Conservation (phyloP, 2,797 vertebrate species). For the Pseudochaenichthys georgianus region DNA sequence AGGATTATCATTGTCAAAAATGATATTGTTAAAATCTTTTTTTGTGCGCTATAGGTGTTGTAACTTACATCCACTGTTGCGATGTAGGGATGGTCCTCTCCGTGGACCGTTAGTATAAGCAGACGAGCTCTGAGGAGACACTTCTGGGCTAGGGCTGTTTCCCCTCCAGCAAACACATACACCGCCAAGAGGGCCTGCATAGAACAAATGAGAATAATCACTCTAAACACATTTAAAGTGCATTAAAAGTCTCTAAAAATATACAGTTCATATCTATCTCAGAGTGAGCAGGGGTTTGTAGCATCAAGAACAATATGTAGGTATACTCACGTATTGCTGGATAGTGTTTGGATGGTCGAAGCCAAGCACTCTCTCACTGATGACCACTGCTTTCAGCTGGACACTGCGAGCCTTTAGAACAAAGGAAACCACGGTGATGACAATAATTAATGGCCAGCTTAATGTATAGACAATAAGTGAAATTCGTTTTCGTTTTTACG, state of each 20-base stretch:
- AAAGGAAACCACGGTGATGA: constrained; percentile 10
- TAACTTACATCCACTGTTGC: constrained; percentile 86
- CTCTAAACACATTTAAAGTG: not conserved
- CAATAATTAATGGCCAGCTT: not conserved
- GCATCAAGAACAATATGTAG: not conserved
- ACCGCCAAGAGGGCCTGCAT: constrained; percentile 84
- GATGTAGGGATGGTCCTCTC: constrained; percentile 87
- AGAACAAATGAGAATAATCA: not conserved
- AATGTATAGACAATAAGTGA: not conserved
- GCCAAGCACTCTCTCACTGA: constrained; percentile 87
- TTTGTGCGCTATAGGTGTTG: not conserved
- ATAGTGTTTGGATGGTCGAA: constrained; percentile 89
- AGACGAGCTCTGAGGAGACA: constrained; percentile 87
- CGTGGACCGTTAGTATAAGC: constrained; percentile 83
- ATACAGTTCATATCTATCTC: not conserved
- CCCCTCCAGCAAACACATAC: constrained; percentile 86
- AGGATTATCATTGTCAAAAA: not conserved
- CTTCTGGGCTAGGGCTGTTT: constrained; percentile 83
- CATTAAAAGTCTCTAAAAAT: not conserved
- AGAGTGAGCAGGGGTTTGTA: not conserved
- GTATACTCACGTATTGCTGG: constrained; percentile 87
- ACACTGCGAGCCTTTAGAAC: constrained; percentile 83
- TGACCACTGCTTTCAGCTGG: constrained; percentile 87
- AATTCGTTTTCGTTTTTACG: not conserved
- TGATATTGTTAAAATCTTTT: not conserved